Evolutionary conservation across 2,888 invertebrate genomes (phyloP).

Genomic region (Melanchra persicariae): DNA sequence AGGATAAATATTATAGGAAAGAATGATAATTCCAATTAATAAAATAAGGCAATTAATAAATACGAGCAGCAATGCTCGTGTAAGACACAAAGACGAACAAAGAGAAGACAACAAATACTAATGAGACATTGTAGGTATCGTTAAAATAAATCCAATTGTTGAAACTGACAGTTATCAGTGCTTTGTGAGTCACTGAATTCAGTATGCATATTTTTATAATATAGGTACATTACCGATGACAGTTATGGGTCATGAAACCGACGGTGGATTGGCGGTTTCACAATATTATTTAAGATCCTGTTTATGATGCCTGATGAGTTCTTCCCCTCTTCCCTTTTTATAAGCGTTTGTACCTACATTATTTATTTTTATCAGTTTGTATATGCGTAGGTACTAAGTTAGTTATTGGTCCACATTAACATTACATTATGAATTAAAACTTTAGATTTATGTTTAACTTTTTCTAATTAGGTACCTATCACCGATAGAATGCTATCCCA

Average conservation of each 20-base stretch:
- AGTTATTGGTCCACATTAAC: no score
- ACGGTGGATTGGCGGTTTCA: not conserved
- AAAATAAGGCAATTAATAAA: no score
- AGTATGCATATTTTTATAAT: not conserved
- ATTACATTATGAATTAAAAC: no score
- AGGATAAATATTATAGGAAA: not conserved
- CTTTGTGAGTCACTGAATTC: conserved; percentile 4
- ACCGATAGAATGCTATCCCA: not conserved
- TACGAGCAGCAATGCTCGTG: not conserved
- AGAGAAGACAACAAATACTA: not conserved
- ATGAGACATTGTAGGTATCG: not conserved
- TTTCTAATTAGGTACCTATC: not conserved
- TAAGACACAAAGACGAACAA: not conserved
- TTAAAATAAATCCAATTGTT: not conserved
- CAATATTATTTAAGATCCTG: not conserved
- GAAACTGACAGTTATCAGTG: not conserved
- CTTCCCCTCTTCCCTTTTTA: no score
- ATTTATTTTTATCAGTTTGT: no score
- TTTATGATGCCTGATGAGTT: no score
- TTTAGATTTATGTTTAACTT: not conserved
- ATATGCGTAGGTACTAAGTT: no score
- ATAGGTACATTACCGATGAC: not conserved
- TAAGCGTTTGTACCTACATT: no score
- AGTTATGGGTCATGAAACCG: not conserved
- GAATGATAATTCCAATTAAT: not conserved